Evolutionary conservation across 2,113 vertebrate species (phyloP), one percentile per base, ranked within the genome.

Genomic region (Lucifuga dentata): DNA sequence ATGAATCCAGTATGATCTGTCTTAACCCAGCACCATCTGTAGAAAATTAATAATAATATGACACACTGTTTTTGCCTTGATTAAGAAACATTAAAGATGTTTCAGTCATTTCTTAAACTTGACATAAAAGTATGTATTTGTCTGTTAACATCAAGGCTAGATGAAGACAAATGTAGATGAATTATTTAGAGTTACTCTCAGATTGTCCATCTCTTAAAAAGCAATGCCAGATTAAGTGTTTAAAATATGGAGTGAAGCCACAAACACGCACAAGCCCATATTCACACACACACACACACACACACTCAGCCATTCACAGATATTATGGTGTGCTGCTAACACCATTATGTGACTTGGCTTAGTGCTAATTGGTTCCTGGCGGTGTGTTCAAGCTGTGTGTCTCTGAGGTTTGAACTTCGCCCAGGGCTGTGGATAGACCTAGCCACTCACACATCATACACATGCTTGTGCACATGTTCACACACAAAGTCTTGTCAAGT

Each of bases 341-440:
- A 38, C 53, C 45, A 84, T 86, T 76, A 83, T 57, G 65, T 78
- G 75, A 73, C 76, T 75, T 73, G 63, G 77, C 65, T 86, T 81
- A 83, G 56, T 5, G 32, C 49, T 88, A 84, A 88, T 83, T 81
- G 84, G 81, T 84, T 88, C 78, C 79, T 79, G 78, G 73, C 59
- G 38, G 32, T 48, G 58, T 59, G 41, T 50, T 57, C 19, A 55
- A 85, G 77, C 71, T 72, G 49, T 73, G 73, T 86, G 85, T 87
- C 76, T 79, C 78, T 84, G 83, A 89, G 76, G 80, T 78, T 81
- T 88, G 74, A 84, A 81, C 78, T 76, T 79, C 15, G 79, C 82
- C 80, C 62, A 52, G 41, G 78, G 87, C 84, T 74, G 64, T 19
- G 62, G 74, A 86, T 71, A 81, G 10, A 68, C 52, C 4, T 23